Evolutionary conservation across 1,140 invertebrate species (phyloP).

Genomic region (Drosophila bocqueti): DNA sequence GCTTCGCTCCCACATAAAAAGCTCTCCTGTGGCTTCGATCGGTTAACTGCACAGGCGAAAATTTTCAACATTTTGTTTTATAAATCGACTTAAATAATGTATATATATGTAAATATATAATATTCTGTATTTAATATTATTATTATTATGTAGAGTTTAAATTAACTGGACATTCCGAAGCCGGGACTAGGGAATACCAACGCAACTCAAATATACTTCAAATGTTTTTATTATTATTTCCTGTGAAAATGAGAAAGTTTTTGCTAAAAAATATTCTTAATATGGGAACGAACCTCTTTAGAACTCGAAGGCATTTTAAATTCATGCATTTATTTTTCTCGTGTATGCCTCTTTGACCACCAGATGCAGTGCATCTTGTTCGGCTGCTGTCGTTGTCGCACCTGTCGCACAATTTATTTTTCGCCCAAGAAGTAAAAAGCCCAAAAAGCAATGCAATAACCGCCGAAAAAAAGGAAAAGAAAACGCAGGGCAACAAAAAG

Average conservation of each 20-base stretch:
- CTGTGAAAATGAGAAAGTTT: background rate
- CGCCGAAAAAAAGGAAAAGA: slow-evolving; percentile 38
- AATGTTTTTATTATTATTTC: background rate
- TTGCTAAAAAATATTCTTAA: background rate
- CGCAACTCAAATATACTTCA: too few relatives aligned
- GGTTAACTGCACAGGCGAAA: slow-evolving; percentile 9
- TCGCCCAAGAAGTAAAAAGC: slow-evolving; percentile 73
- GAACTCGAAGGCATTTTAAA: background rate
- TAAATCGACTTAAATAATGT: background rate
- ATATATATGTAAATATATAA: background rate
- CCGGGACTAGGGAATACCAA: background rate
- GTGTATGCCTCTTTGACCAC: slow-evolving; percentile 10
- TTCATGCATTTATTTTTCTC: background rate
- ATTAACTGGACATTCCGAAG: too few relatives aligned
- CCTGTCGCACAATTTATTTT: slow-evolving; percentile 83
- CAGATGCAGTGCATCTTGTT: slow-evolving; percentile 21
- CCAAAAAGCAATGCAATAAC: slow-evolving; percentile 66
- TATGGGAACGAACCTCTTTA: too few relatives aligned
- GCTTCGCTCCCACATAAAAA: slow-evolving; percentile 79
- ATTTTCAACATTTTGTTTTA: background rate
- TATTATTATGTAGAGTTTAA: background rate
- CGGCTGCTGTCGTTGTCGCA: slow-evolving; percentile 72
- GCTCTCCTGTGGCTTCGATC: slow-evolving; percentile 27
- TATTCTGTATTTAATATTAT: too few relatives aligned
- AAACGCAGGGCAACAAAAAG: slow-evolving; percentile 51